Conservation (phyloP, 2,113 vertebrate species). For the Bubo blakistoni region DNA sequence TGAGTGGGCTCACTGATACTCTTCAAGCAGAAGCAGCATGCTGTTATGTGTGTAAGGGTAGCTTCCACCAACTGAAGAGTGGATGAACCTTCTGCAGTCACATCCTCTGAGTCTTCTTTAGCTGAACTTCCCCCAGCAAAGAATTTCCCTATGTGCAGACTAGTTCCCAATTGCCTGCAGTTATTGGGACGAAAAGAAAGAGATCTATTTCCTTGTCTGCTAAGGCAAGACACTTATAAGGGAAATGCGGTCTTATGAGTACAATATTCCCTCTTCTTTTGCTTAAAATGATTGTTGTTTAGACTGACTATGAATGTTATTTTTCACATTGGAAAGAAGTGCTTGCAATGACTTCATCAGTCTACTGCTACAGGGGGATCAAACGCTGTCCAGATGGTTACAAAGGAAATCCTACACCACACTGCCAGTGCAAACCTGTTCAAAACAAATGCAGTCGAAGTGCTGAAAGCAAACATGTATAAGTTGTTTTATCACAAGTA, state of each 20-base stretch:
- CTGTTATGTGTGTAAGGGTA: background rate
- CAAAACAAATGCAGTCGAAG: background rate
- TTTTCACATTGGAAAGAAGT: background rate
- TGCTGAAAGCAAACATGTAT: background rate
- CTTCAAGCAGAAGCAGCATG: background rate
- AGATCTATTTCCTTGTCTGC: background rate
- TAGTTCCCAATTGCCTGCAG: background rate
- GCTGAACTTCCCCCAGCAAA: background rate
- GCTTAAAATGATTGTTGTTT: background rate
- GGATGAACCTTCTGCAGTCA: background rate
- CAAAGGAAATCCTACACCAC: background rate
- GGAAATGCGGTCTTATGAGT: background rate
- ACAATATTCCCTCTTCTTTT: background rate
- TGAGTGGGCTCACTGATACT: background rate
- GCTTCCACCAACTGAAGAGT: background rate
- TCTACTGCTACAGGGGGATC: background rate
- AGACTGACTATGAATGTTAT: background rate
- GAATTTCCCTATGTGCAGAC: background rate
- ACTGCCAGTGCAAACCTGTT: background rate
- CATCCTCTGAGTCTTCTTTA: background rate
- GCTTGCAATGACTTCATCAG: background rate
- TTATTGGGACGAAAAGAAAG: fast-evolving
- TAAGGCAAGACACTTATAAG: background rate
- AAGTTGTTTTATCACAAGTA: background rate
- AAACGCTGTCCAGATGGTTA: background rate